Evolutionary conservation across 2,888 invertebrate species (phyloP).

Genomic region (Carpatolechia fugitivella): DNA sequence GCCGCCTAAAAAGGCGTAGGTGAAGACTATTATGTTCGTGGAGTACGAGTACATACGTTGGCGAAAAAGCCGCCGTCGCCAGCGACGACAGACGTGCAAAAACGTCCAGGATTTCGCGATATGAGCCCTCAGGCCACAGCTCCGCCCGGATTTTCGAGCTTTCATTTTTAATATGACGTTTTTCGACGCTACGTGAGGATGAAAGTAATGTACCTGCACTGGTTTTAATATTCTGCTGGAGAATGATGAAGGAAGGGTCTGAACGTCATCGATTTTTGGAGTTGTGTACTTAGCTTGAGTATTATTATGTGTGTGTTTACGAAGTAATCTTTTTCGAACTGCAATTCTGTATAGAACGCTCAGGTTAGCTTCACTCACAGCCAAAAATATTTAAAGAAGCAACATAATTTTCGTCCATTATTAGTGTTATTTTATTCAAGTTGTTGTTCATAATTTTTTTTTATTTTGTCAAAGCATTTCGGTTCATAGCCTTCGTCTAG

Average conservation of each 20-base stretch:
- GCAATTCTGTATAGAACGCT: too few species aligned
- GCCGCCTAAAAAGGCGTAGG: constrained; percentile 27
- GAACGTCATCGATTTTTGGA: background rate
- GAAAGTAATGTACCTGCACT: constrained; percentile 15
- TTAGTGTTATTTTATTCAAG: too few species aligned
- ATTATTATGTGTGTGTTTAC: background rate
- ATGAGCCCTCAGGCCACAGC: constrained; percentile 6
- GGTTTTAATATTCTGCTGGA: constrained; percentile 8
- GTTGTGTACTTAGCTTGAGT: background rate
- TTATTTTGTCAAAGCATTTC: too few species aligned
- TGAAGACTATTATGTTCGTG: constrained; percentile 36
- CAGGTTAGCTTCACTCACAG: too few species aligned
- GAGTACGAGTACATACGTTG: constrained; percentile 36
- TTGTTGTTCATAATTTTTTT: too few species aligned
- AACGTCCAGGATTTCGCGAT: constrained; percentile 42
- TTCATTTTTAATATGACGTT: constrained; percentile 28
- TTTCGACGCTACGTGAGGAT: constrained; percentile 19
- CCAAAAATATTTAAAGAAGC: too few species aligned
- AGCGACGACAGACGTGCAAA: constrained; percentile 36
- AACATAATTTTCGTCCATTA: too few species aligned
- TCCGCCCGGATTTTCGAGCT: constrained; percentile 19
- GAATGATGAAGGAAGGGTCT: background rate
- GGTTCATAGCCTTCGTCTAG: too few species aligned
- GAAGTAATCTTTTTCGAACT: too few species aligned
- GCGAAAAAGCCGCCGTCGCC: constrained; percentile 45